phyloP scores from a whole-genome alignment of 2,113 vertebrate species.

The Acanthochromis polyacanthus region DNA sequence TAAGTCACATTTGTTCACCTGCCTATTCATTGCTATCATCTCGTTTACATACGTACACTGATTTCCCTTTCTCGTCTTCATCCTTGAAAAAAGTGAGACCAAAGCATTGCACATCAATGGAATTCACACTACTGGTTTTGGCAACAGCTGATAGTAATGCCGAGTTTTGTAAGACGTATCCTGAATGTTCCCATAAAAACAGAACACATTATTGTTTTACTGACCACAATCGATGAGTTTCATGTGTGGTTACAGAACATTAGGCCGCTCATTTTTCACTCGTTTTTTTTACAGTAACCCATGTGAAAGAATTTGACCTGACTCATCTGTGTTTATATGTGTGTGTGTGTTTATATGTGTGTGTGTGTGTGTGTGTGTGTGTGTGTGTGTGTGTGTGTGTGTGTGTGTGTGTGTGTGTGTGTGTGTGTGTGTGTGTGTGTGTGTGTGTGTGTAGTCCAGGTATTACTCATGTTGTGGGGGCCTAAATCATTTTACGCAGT shows the following conservation, averaged over 20 bases:
- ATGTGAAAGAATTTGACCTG: conserved; percentile 25
- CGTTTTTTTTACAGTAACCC: background rate
- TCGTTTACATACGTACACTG: no score
- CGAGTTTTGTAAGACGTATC: no score
- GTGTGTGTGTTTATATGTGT: conserved; percentile 2
- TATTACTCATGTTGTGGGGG: no score
- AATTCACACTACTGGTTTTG: no score
- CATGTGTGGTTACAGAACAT: background rate
- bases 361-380: background rate
- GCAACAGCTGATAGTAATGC: background rate
- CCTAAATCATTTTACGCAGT: no score
- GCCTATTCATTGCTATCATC: background rate
- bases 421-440: background rate
- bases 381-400: conserved; percentile 3
- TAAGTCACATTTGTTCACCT: conserved; percentile 72
- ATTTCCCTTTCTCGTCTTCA: no score
- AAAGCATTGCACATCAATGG: no score
- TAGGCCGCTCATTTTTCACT: background rate
- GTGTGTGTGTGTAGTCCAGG: background rate
- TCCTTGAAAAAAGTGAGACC: no score
- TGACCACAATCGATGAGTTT: background rate
- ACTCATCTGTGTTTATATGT: conserved; percentile 19
- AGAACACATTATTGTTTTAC: background rate
- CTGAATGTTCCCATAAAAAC: background rate
- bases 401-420: conserved; percentile 1